Conservation (phyloP, 2,113 vertebrate genomes). For the Bubo blakistoni region DNA sequence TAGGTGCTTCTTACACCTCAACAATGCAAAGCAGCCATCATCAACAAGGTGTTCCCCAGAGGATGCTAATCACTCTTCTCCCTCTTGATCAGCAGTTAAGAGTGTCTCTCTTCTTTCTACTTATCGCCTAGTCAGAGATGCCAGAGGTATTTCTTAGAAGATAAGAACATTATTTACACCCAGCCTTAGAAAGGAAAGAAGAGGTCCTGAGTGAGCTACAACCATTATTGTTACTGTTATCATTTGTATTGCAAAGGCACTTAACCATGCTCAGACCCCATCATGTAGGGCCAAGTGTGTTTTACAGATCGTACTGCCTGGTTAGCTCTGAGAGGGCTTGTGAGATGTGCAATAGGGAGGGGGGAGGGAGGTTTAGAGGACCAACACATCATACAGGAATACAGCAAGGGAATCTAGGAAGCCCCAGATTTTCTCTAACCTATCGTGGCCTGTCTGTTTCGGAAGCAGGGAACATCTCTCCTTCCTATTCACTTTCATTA, state of each 20-base stretch:
- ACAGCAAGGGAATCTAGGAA: not conserved
- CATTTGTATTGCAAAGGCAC: not conserved
- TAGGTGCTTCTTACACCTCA: conserved; percentile 48
- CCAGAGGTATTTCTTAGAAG: conserved; percentile 50
- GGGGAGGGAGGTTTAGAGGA: not conserved
- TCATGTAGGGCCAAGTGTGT: not conserved
- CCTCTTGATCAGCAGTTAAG: conserved; percentile 53
- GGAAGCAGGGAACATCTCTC: not conserved
- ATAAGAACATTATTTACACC: conserved; percentile 41
- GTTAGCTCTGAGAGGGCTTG: not conserved
- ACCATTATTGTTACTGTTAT: conserved; percentile 20
- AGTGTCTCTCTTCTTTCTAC: conserved; percentile 50
- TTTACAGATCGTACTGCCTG: not conserved
- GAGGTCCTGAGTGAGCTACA: not conserved
- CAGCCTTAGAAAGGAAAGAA: conserved; percentile 18
- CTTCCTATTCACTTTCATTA: not conserved
- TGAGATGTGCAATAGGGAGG: not conserved
- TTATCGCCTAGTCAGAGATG: conserved; percentile 53
- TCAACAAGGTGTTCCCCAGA: conserved; percentile 61
- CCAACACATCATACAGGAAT: not conserved
- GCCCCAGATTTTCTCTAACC: not conserved
- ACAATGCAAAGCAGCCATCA: conserved; percentile 56
- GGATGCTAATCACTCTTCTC: conserved; percentile 51
- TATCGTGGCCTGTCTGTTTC: accelerated
- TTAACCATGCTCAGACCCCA: not conserved